Base-by-base conservation (phyloP, 1,140 invertebrate genomes). In the Megalonaias nervosa region DNA sequence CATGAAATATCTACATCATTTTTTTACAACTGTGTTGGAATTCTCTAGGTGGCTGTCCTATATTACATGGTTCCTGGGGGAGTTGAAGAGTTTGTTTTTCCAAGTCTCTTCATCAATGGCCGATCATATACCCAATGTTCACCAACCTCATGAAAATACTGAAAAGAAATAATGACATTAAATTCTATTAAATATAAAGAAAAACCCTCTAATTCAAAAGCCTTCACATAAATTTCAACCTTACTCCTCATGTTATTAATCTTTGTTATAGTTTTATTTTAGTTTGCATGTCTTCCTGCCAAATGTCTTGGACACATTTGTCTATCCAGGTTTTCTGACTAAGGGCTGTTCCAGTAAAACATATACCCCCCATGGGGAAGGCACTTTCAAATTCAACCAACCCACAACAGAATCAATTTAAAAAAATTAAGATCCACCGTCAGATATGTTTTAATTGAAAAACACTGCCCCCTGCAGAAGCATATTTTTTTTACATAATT, bases 111-210 rank as follows among this genome's bases (percentile, higher is more conserved):
- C 70, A 90, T 72, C 55, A 93, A 85, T 19, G 93, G 90, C 64
- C 89, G 84, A 71, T 91, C 88, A 84, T 93, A 93, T 0, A 93
- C 88, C 93, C 93, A 93, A 80, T 93, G 92, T 84, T 93, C 93
- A 21, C 92, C 92, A 48, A 91, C 90, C 82, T 93, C 91, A 75
- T 92, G 89, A 84, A 94, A 94, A 75, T 91, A 81, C 90, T 92
- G 84, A 73, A 76, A 70, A 56, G 82, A 15, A 78, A 72, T 59
- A 65, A 77, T 21, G 17, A 15, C 61, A 61, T 60, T 67, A 19
- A 73, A 70, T 14, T 26, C 57, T 61, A 56, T 57, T 58, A 21
- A 17, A 17, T 62, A n/a, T 14, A 66, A 6, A 61, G 12, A 61
- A 72, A 17, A 62, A 55, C 26, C 2, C 31, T 2, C 14, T 72